Evolutionary conservation across 2,113 vertebrate species (phyloP), one percentile per base, ranked within the genome.

Genomic region (Anthoscopus minutus): DNA sequence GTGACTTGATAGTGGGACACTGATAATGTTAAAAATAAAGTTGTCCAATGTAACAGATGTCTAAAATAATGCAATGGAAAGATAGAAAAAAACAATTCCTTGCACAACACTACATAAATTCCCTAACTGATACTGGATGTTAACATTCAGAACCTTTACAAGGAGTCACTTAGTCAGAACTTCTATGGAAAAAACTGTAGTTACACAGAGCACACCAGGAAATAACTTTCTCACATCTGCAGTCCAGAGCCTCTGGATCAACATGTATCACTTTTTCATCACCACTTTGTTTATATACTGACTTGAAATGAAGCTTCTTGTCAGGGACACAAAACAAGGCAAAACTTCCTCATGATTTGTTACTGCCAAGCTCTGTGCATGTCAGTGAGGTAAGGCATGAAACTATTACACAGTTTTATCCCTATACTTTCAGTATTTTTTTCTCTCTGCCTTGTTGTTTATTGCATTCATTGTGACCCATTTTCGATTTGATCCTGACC

Each of bases 21-120:
- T 94, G 76, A 91, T 67, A 95, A 88, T 13, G 13, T 74, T 83
- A 94, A 90, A 94, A 97, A 87, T 82, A 86, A 97, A 96, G 70
- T 65, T 91, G 69, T 66, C 86, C 92, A 82, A 6, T 94, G 87
- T 94, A 96, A 94, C 57, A 88, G 80, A 77, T 61, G 11, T 53
- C 61, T 81, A 92, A 77, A 67, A 81, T 81, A 94, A 73, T 80
- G 47, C 45, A 94, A 91, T 74, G 18, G 33, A 81, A 94, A 88
- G 30, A 54, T 6, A 57, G 10, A 64, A 77, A 82, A 92, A 77
- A 20, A 6, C 5, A 64, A 71, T 30, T 40, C 27, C 1, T 73
- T 77, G 38, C 58, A 80, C 13, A 64, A 18, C 12, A 44, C 19
- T 42, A 73, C 10, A 7, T 60, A 71, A 71, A 78, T 50, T 57